Percentiles rank a stretch among this genome's conserved stretches.
phyloP scores from a whole-genome alignment of 2,888 invertebrate genomes.

The Nymphalis urticae region DNA sequence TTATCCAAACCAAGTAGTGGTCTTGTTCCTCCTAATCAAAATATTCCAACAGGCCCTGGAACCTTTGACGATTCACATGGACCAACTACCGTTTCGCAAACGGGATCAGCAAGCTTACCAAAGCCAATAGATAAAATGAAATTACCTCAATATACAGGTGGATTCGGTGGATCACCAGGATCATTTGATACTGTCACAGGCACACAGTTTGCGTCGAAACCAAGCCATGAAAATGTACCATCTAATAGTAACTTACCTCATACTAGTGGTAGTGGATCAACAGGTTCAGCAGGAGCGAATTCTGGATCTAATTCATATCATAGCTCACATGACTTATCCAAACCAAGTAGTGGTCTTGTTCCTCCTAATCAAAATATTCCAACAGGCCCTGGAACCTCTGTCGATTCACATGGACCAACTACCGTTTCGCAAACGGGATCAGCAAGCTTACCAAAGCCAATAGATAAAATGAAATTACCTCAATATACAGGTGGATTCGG shows the following conservation, averaged over 20 bases:
- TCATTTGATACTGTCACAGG: conserved; percentile 40
- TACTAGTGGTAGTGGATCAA: background rate
- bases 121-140: no score
- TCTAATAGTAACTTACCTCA: conserved; percentile 8
- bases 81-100: no score
- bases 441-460: no score
- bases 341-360: background rate
- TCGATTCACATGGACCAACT: no score
- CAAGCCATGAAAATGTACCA: conserved; percentile 5
- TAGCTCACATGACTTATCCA: background rate
- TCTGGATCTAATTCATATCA: background rate
- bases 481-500: conserved; percentile 54
- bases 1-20: background rate
- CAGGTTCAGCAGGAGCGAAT: background rate
- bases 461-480: conserved; percentile 19
- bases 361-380: conserved; percentile 34
- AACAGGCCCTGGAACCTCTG: no score
- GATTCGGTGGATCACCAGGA: conserved; percentile 51
- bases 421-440: no score
- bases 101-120: no score
- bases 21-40: conserved; percentile 17
- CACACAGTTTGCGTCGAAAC: conserved; percentile 7
- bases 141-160: conserved; percentile 48
- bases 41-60: conserved; percentile 28
- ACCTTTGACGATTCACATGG: no score